Base-by-base conservation (phyloP, 1,140 invertebrate species). In the Scaptomyza montana region DNA sequence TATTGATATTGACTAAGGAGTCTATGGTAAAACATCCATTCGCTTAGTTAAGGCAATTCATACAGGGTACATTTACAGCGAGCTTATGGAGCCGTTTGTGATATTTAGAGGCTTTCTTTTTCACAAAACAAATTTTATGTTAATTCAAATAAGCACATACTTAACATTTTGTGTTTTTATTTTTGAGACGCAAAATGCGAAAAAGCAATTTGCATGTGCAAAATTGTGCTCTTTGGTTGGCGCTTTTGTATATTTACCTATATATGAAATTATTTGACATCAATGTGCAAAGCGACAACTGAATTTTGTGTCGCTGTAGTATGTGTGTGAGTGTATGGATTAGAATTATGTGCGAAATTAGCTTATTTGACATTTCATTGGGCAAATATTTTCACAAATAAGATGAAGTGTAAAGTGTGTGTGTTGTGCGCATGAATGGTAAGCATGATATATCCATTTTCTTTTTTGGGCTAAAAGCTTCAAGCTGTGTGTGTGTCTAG, bases 281-380 rank as follows among this genome's bases (percentile, higher is more conserved):
- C 36, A 66, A 46, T 53, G 47, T 63, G 49, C 59, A 50, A 61
- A 61, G 46, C 30, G 19, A 63, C 50, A 63, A 62, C 43, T 70
- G 51, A 68, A 68, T 61, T 54, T 53, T 4, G 9, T 7, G 36
- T 57, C 21, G 33, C 16, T 9, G 2, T 1, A 10, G 7, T 36
- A 33, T 33, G 41, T n/a, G 64, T 13, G 59, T 43, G 46, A 39
- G 43, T 65, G 39, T 47, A 45, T 53, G 65, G 63, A 62, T 74
- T 77, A 64, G 75, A 84, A 77, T 89, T 87, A 79, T 77, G 77
- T 78, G 77, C 56, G 51, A 87, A 87, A 87, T 87, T 89, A 87
- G 84, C 84, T 77, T 87, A 84, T 89, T 87, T 89, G 85, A 84
- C 84, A 84, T 87, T 87, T 84, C 68, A 77, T 74, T 89, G 80